Evolutionary conservation across 2,888 invertebrate genomes (phyloP).

Genomic region (Hyles lineata): DNA sequence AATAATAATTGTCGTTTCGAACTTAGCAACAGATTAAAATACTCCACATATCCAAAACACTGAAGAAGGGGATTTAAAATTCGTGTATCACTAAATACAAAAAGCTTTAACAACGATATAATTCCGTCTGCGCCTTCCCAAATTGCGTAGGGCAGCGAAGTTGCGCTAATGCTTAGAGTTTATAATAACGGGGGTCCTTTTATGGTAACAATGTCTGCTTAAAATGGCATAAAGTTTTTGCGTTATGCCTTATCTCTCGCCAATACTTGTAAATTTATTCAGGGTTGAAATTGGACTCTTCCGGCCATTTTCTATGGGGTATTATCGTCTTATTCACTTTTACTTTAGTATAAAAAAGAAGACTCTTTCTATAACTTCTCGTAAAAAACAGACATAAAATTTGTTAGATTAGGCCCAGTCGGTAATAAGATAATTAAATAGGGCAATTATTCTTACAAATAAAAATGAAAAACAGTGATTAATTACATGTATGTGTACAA

Average conservation of each 20-base stretch:
- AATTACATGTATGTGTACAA: too few relatives aligned
- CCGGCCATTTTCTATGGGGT: not conserved
- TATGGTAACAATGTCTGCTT: constrained; percentile 20
- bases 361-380: not conserved
- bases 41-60: not conserved
- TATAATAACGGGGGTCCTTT: constrained; percentile 23
- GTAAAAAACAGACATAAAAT: too few relatives aligned
- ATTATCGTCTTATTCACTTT: constrained; percentile 13
- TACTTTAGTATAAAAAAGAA: not conserved
- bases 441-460: too few relatives aligned
- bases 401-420: too few relatives aligned
- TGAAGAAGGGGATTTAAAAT: not conserved
- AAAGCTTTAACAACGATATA: not conserved
- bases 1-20: not conserved
- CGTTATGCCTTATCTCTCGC: constrained; percentile 13
- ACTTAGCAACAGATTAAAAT: constrained; percentile 11
- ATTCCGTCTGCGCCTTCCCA: not conserved
- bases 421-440: too few relatives aligned
- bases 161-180: constrained; percentile 21
- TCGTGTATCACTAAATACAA: not conserved
- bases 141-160: not conserved
- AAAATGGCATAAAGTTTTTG: constrained; percentile 22
- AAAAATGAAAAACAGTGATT: too few relatives aligned
- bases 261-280: constrained; percentile 22
- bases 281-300: constrained; percentile 22